Base-by-base conservation (phyloP, 2,797 vertebrate species). In the Antrozous pallidus region DNA sequence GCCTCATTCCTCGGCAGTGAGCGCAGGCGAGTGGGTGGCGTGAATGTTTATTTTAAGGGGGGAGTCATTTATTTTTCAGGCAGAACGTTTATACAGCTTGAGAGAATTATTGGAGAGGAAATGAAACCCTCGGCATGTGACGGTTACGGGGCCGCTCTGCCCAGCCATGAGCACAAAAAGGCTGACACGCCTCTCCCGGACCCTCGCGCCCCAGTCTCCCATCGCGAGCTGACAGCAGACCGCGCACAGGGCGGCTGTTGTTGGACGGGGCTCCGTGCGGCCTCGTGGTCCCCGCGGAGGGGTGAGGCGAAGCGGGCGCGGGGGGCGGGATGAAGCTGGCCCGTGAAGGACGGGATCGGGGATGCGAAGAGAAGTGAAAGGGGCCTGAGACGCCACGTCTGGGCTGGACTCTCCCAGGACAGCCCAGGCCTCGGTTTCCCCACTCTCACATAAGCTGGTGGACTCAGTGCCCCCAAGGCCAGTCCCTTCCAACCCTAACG, bases 61-160 rank as follows among this genome's bases (percentile, higher is more conserved):
- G 93, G 71, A 91, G 95, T 61, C 96, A 97, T 98, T 98, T 97
- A 94, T 97, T 97, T 98, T 98, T 96, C 97, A 97, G 96, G 73
- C 97, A 82, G 96, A 97, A 97, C 97, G 97, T 98, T 98, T 98
- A 96, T 94, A 97, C 97, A 97, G 98, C 98, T 98, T 98, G 97
- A 96, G 97, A 97, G 97, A 98, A 97, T 98, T 98, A 98, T 97
- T 97, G 91, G 88, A 95, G 97, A 98, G 97, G 97, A 98, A 98
- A 98, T 97, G 97, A 98, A 97, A 94, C 94, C 96, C 90, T 17
- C 73, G 94, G 93, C 89, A 51, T 96, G 96, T 89, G 96, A 96
- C 78, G 91, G 96, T 96, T n/a, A 9, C 22, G n/a, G 95, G 95
- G 0, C 93, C 24, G 91, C 97, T 93, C 88, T 94, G 71, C 93